Base-by-base conservation (phyloP, 1,140 invertebrate genomes). In the Galleria mellonella region DNA sequence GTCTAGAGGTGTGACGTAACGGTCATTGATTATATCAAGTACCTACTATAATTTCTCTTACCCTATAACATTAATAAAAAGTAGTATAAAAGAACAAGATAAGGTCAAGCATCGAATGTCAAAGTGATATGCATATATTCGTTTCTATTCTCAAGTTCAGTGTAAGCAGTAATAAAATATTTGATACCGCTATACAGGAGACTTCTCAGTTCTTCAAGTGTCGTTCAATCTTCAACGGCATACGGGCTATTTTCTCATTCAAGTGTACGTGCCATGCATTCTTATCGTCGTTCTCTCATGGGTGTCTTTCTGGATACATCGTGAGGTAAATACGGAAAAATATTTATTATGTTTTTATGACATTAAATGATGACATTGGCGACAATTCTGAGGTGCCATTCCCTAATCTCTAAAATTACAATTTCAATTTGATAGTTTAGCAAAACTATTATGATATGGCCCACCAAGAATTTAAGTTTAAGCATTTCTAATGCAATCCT, bases 241-340 rank as follows among this genome's bases (percentile, higher is more conserved):
- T 68, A 95, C 96, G 1, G 96, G 96, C 32, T 98, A 97, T 74
- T 98, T 97, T 83, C 88, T 98, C 3, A 96, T 98, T 51, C 96
- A 98, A 87, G 95, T 97, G 9, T 98, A 98, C 79, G 90, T 98
- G 14, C 97, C 97, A 0, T 98, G 97, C 70, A 95, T 96, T 38
- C 88, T 98, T 37, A 96, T 98, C 48, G 97, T 98, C 0, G 94
- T 97, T 0, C 87, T 98, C 0, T 98, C 96, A 0, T 99, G 96
- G 96, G 96, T 98, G 0, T 97, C 96, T 0, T 98, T 98, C 76
- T 98, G 96, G 96, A 96, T 98, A 59, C 96, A 98, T 86, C 89
- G 96, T 14, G 97, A 98, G 84, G 97, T 97, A 59, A 54, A 37
- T 30, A 41, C 10, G 30, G 1, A 37, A 17, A n/a, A 17, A 37